These are phyloP conservation scores for Arvicanthis niloticus DNA, from an alignment of 2,113 vertebrate species.

Conservation along the genomic window DNA sequence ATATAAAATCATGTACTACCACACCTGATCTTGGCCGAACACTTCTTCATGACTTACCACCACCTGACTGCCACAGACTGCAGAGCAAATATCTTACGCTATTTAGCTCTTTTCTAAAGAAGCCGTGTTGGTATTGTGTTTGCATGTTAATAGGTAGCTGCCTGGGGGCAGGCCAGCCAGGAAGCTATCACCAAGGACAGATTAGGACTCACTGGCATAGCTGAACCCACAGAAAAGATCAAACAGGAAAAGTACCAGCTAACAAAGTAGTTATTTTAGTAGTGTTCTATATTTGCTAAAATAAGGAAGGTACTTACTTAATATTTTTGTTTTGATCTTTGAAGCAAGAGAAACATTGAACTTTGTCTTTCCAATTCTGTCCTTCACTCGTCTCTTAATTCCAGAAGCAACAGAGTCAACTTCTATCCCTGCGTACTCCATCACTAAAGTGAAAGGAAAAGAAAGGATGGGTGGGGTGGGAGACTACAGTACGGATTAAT, in stretches of 20 bases:
- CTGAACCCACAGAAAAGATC: background rate
- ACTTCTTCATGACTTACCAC: background rate
- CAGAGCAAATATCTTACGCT: background rate
- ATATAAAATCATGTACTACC: background rate
- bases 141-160: background rate
- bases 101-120: conserved; percentile 38
- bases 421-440: conserved; percentile 71
- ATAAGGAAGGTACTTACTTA: conserved; percentile 88
- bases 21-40: background rate
- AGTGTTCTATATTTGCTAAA: conserved; percentile 47
- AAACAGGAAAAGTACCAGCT: background rate
- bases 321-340: conserved; percentile 93
- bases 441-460: conserved; percentile 58
- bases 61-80: background rate
- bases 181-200: background rate
- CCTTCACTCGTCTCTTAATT: conserved; percentile 78
- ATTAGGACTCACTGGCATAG: background rate
- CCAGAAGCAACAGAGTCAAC: conserved; percentile 24
- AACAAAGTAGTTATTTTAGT: conserved; percentile 25
- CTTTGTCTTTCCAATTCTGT: conserved; percentile 84
- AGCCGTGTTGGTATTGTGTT: background rate
- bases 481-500: background rate
- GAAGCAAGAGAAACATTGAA: conserved; percentile 88
- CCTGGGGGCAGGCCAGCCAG: background rate
- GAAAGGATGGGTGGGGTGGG: background rate